phyloP scores from a whole-genome alignment of 2,797 vertebrate species.

The Geotrypetes seraphini region DNA sequence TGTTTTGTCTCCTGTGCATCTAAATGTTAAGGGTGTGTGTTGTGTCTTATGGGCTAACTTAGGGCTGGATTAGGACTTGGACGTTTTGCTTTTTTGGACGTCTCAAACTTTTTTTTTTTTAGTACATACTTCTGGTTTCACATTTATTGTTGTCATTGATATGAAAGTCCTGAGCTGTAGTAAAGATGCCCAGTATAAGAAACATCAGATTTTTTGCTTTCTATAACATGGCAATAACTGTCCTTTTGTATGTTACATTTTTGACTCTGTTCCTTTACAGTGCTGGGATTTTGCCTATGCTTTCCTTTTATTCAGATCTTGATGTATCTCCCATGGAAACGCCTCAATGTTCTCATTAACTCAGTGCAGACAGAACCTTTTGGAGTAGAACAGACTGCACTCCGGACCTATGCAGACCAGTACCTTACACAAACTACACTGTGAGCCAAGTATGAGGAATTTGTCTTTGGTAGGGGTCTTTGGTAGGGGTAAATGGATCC shows the following conservation, averaged over 20 bases:
- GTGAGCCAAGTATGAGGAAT: conserved; percentile 73
- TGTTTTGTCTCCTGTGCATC: too few relatives aligned
- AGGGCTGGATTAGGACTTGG: too few relatives aligned
- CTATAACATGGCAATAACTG: too few relatives aligned
- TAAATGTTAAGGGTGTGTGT: too few relatives aligned
- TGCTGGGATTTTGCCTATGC: conserved; percentile 4
- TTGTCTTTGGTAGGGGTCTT: conserved; percentile 61
- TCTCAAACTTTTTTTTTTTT: too few relatives aligned
- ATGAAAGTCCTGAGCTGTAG: too few relatives aligned
- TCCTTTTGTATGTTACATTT: neutral
- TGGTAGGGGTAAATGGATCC: conserved; percentile 78
- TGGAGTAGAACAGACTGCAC: conserved; percentile 82
- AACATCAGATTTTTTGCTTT: too few relatives aligned
- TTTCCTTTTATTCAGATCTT: conserved; percentile 66
- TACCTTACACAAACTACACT: conserved; percentile 61
- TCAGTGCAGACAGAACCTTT: conserved; percentile 74
- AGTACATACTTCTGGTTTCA: too few relatives aligned
- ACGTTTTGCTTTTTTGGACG: too few relatives aligned
- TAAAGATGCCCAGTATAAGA: neutral
- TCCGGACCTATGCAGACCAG: conserved; percentile 72
- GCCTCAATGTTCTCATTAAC: conserved; percentile 62
- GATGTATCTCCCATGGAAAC: conserved; percentile 73
- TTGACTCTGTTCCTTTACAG: neutral
- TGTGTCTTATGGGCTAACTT: too few relatives aligned
- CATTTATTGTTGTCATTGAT: too few relatives aligned